Evolutionary conservation across 2,888 invertebrate species (phyloP), one percentile per base, ranked within the genome.

Genomic region (Drosophila conformis): DNA sequence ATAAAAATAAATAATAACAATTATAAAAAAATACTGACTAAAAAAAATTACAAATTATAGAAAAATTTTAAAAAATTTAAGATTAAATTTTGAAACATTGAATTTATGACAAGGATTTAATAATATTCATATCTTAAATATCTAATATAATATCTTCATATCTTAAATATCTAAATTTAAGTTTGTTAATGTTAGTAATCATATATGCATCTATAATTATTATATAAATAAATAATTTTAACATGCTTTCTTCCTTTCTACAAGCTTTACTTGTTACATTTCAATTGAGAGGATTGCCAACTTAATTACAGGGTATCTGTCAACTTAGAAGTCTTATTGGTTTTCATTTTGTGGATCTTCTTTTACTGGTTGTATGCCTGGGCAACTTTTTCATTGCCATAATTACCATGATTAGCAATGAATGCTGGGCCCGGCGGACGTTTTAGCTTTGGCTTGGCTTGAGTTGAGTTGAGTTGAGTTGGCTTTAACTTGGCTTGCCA

Each of bases 331-430:
- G 13, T 31, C 46, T 0, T 4, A 4, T 11, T 18, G 7, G 10
- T 10, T 27, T 11, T 1, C 10, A 36, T 25, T 65, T 57, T 59
- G 54, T 31, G 64, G 38, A 49, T 52, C 69, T 72, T 63, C 54
- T 69, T 60, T 49, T 52, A 33, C 67, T 73, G 56, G 61, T 58
- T 85, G 77, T 66, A 67, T 71, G 78, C 59, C 72, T 73, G 73
- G 69, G 82, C 84, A 78, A 77, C 87, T 78, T 81, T 81, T 89
- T 89, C 89, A 82, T 86, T 84, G 87, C 87, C 89, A 91, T 91
- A 91, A 91, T 91, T 90, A 91, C 86, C 82, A 89, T 87, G 87
- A 87, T 87, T 87, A 87, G 87, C 87, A 79, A 82, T 75, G 89
- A 84, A 79, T 88, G 89, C 76, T 82, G 84, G 68, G 67, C 69